These are phyloP conservation scores for Malaclemys terrapin DNA, from an alignment of 2,113 vertebrate species.

Conservation along the genomic window DNA sequence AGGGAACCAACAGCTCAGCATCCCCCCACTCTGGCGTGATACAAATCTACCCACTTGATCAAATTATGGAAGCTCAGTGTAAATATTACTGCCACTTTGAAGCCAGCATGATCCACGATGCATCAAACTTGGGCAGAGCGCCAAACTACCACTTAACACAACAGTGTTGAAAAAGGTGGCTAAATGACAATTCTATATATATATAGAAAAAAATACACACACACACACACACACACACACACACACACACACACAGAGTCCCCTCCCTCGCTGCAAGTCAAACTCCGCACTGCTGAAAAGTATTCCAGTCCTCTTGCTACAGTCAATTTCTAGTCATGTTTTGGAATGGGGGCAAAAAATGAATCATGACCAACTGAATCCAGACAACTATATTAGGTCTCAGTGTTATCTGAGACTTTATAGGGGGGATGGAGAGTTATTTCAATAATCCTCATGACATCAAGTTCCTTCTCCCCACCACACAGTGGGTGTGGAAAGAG, in stretches of 20 bases:
- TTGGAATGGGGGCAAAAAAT: slow-evolving; percentile 40
- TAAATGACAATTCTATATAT: slow-evolving; percentile 38
- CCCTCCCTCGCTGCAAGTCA: background rate
- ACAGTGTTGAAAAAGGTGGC: slow-evolving; percentile 35
- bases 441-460: background rate
- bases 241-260: background rate
- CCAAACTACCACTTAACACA: slow-evolving; percentile 75
- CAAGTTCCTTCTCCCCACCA: background rate
- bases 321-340: slow-evolving; percentile 33
- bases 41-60: background rate
- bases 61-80: slow-evolving; percentile 31
- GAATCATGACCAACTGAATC: slow-evolving; percentile 38
- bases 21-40: background rate
- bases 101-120: slow-evolving; percentile 39
- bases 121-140: slow-evolving; percentile 67
- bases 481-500: background rate
- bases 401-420: background rate
- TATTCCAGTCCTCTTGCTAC: background rate
- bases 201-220: background rate
- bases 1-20: background rate
- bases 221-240: background rate
- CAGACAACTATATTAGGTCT: slow-evolving; percentile 30
- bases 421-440: background rate
- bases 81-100: slow-evolving; percentile 9
- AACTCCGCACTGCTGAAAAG: slow-evolving; percentile 29